A percentile compares a stretch with the other conserved stretches of the same genome.
Conservation (phyloP, 1,140 invertebrate genomes). For the Ostrea edulis region DNA sequence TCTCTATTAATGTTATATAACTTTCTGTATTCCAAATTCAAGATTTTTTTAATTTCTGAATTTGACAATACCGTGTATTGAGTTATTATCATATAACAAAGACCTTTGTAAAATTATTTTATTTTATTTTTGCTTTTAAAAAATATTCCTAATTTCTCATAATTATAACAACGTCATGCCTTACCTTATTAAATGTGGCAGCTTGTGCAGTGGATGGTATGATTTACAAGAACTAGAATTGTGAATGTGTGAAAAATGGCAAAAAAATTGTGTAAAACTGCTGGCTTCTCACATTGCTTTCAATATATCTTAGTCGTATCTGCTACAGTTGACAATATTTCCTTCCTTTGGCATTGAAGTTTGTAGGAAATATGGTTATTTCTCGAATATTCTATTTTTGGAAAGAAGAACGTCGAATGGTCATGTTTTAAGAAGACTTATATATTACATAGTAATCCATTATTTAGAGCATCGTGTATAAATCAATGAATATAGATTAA, state of each 20-base stretch:
- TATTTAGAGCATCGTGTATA: too few relatives aligned
- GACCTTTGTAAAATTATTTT: neutral
- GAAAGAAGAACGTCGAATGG: neutral
- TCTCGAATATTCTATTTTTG: neutral
- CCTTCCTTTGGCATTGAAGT: neutral
- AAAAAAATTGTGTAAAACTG: neutral
- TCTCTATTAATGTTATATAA: too few relatives aligned
- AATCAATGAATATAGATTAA: too few relatives aligned
- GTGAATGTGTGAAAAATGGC: neutral
- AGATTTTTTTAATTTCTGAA: too few relatives aligned
- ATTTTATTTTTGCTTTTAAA: neutral
- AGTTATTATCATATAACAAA: too few relatives aligned
- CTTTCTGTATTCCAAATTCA: too few relatives aligned
- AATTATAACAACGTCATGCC: neutral
- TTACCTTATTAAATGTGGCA: constrained; percentile 1
- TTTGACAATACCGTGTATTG: too few relatives aligned
- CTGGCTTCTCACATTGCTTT: neutral
- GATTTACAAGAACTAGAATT: constrained; percentile 8
- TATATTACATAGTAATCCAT: too few relatives aligned
- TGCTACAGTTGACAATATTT: neutral
- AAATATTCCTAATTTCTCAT: neutral
- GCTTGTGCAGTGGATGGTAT: neutral
- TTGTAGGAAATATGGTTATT: neutral
- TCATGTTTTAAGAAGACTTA: too few relatives aligned
- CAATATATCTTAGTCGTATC: constrained; percentile 16